A percentile compares a stretch with the other conserved stretches of the same genome.
Evolutionary conservation across 2,888 invertebrate genomes (phyloP).

Genomic region (Athalia circularis): DNA sequence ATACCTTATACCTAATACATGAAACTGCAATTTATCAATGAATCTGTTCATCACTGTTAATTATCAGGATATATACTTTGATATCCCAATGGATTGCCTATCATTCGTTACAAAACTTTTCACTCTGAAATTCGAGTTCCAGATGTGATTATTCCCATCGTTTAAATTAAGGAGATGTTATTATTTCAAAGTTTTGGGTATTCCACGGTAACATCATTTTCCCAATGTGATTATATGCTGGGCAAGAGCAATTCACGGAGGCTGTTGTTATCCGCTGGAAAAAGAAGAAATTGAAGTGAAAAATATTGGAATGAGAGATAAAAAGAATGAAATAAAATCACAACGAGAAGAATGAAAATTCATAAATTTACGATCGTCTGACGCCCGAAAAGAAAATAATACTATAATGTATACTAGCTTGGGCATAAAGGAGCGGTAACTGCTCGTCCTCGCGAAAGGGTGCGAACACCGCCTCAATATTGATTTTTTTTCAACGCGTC

Average conservation of each 20-base stretch:
- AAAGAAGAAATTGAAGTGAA: background rate
- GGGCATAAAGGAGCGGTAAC: background rate
- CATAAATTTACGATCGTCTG: conserved; percentile 28
- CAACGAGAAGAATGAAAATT: conserved; percentile 16
- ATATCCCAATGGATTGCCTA: background rate
- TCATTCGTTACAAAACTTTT: background rate
- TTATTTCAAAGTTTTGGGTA: background rate
- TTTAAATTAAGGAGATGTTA: conserved; percentile 16
- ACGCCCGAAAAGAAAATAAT: conserved; percentile 24
- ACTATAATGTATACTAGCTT: background rate
- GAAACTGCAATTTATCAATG: no score
- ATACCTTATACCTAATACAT: no score
- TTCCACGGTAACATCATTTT: background rate
- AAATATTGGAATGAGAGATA: background rate
- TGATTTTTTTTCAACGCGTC: background rate
- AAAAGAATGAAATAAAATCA: background rate
- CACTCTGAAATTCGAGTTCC: background rate
- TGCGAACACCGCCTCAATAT: background rate
- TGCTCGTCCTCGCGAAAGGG: background rate
- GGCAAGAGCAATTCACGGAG: background rate
- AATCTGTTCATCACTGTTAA: no score
- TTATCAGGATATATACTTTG: no score
- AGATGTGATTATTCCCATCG: conserved; percentile 7
- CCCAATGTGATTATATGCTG: background rate
- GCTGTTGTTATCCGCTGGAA: conserved; percentile 4